Evolutionary conservation across 2,888 invertebrate genomes (phyloP), one percentile per base, ranked within the genome.

Genomic region (Gisinianus flammeolus): DNA sequence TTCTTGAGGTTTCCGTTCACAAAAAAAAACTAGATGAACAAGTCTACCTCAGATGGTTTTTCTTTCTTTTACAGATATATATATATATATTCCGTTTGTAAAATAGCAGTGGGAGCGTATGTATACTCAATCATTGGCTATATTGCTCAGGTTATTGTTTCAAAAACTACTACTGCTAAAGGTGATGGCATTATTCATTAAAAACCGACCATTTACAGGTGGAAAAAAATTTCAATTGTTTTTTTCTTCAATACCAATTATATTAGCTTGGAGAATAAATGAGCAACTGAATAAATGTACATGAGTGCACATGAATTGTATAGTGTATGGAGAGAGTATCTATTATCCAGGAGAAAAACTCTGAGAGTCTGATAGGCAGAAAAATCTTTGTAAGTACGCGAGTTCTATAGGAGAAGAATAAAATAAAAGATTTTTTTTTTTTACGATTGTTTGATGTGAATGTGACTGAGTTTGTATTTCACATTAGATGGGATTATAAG

Each of bases 101-200:
- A n/a, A n/a, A n/a, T n/a, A n/a, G n/a, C n/a, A n/a, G n/a, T n/a
- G n/a, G n/a, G n/a, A n/a, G n/a, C n/a, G n/a, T n/a, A n/a, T n/a
- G n/a, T n/a, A n/a, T n/a, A n/a, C n/a, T n/a, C n/a, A n/a, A n/a
- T n/a, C n/a, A n/a, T n/a, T n/a, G n/a, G n/a, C n/a, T n/a, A n/a
- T n/a, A n/a, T n/a, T n/a, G n/a, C n/a, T n/a, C n/a, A n/a, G n/a
- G n/a, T n/a, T n/a, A n/a, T n/a, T n/a, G n/a, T n/a, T n/a, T n/a
- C n/a, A n/a, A n/a, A n/a, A n/a, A n/a, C n/a, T n/a, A n/a, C n/a
- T n/a, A n/a, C n/a, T 19, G 28, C 44, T 54, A 26, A 26, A 54
- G 54, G 70, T 70, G 52, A 70, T 70, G 44, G 44, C 70, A 54
- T 69, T 33, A 69, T 70, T 70, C 70, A 70, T 70, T 70, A 70